Evolutionary conservation across 1,140 invertebrate genomes (phyloP), one percentile per base, ranked within the genome.

Genomic region (Adelges cooleyi): DNA sequence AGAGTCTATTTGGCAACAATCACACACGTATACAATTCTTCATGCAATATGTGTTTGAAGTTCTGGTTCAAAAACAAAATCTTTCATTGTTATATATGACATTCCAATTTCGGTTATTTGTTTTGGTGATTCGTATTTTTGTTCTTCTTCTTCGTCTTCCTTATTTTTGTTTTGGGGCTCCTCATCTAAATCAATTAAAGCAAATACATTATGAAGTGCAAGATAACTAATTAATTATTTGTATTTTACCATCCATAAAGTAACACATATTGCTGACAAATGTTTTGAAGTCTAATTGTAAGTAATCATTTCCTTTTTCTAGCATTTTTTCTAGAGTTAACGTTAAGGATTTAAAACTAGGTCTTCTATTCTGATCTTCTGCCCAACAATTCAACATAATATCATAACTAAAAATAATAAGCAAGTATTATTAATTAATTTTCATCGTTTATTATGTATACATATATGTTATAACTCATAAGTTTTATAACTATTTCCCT

Each of bases 381-480:
- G 81, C 75, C 90, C 91, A 95, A 73, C 90, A 94, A 27, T 78
- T 80, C 18, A 80, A 75, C 84, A 93, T 91, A 38, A 93, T 73
- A 59, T 84, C 56, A 6, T 62, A 62, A 4, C 56, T 62, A 10
- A 27, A 59, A 52, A 66, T 69, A n/a, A n/a, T n/a, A n/a, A n/a
- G n/a, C n/a, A n/a, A n/a, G n/a, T n/a, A n/a, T n/a, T n/a, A n/a
- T n/a, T n/a, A n/a, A n/a, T n/a, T n/a, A n/a, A n/a, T n/a, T n/a
- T n/a, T n/a, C n/a, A n/a, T n/a, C n/a, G n/a, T n/a, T n/a, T n/a
- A n/a, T n/a, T n/a, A n/a, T n/a, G n/a, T n/a, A n/a, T n/a, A n/a
- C n/a, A n/a, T n/a, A n/a, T n/a, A n/a, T n/a, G n/a, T n/a, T n/a
- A n/a, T n/a, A n/a, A n/a, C n/a, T n/a, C n/a, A n/a, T n/a, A n/a